Evolutionary conservation across 2,888 invertebrate genomes (phyloP).

Genomic region (Hydriomena furcata): DNA sequence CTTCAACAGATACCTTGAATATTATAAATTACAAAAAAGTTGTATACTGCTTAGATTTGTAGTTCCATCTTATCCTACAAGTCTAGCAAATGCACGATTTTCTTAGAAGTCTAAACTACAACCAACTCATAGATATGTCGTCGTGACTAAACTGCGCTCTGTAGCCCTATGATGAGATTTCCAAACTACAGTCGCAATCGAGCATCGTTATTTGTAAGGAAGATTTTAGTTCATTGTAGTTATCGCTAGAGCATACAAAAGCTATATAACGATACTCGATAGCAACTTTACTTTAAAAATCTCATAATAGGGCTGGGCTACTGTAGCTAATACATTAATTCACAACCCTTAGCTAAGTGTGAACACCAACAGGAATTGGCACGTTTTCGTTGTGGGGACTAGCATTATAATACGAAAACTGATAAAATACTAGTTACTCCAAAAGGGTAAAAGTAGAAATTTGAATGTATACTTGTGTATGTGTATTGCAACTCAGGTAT

Average conservation of each 20-base stretch:
- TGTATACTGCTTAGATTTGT: constrained; percentile 19
- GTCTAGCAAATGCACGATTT: constrained; percentile 27
- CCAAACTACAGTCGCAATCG: too few species aligned
- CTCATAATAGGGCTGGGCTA: too few species aligned
- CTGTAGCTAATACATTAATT: constrained; percentile 49
- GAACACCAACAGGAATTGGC: constrained; percentile 20
- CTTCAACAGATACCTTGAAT: constrained; percentile 25
- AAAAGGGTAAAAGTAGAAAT: too few species aligned
- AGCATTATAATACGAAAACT: constrained; percentile 8
- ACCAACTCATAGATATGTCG: constrained; percentile 65
- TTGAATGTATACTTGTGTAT: too few species aligned
- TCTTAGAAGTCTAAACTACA: constrained; percentile 46
- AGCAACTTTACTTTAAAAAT: too few species aligned
- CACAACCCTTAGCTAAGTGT: constrained; percentile 58
- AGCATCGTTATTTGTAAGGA: too few species aligned
- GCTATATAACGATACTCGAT: too few species aligned
- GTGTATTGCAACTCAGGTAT: too few species aligned
- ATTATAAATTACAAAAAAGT: constrained; percentile 30
- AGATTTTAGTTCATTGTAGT: too few species aligned
- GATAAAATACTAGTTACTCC: background rate
- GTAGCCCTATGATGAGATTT: too few species aligned
- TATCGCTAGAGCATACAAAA: too few species aligned
- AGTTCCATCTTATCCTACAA: constrained; percentile 18
- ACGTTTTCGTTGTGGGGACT: constrained; percentile 21
- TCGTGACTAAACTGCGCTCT: constrained; percentile 47